These are phyloP conservation scores for Paralvinella palmiformis DNA, from an alignment of 1,140 invertebrate species.

Conservation along the genomic window DNA sequence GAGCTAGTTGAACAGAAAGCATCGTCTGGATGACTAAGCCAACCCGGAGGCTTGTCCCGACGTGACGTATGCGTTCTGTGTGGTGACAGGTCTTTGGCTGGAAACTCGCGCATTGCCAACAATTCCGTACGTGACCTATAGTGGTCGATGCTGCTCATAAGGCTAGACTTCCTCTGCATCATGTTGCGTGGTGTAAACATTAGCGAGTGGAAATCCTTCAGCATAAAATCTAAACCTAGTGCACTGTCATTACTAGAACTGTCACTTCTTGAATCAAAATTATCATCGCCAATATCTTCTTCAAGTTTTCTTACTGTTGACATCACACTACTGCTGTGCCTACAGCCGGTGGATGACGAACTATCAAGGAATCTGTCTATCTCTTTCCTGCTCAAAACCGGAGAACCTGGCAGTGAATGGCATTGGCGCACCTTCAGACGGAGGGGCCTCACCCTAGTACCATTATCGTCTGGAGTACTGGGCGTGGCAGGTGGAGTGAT, in stretches of 20 bases:
- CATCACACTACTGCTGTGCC: too few species aligned
- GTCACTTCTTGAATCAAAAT: constrained; percentile 1
- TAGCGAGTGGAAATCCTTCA: neutral
- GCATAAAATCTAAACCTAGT: constrained; percentile 9
- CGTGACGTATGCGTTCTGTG: too few species aligned
- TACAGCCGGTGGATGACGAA: too few species aligned
- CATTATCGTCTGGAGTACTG: neutral
- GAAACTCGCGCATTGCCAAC: too few species aligned
- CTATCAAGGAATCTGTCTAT: neutral
- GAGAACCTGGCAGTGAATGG: constrained; percentile 18
- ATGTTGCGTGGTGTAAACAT: too few species aligned
- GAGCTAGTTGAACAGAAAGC: constrained; percentile 19
- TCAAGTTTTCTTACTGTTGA: too few species aligned
- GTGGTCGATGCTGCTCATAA: too few species aligned
- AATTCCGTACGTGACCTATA: too few species aligned
- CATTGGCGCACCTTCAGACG: neutral
- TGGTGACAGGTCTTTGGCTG: too few species aligned
- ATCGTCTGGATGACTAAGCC: neutral
- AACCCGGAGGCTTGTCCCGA: too few species aligned
- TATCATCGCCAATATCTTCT: neutral
- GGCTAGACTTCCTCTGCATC: too few species aligned
- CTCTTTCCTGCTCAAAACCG: neutral
- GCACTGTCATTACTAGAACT: constrained; percentile 16
- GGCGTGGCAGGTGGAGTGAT: constrained; percentile 2
- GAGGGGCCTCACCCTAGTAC: neutral